These are phyloP conservation scores for Aphidoletes aphidimyza DNA, from an alignment of 2,888 invertebrate genomes.

Conservation along the genomic window DNA sequence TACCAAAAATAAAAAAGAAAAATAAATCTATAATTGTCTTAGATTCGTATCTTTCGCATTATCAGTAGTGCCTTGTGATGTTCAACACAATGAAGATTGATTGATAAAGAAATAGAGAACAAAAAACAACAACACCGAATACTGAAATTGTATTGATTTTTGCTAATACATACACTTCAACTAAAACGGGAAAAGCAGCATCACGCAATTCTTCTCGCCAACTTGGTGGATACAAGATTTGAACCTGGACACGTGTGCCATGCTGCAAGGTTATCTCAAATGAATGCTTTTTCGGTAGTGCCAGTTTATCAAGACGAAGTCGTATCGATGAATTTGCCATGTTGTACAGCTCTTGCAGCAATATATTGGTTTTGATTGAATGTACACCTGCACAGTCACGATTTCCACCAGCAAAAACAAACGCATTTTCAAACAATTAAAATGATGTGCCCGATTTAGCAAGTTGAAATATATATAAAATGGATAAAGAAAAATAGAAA, in stretches of 20 bases:
- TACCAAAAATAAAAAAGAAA: no score
- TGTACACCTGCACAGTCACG: conserved; percentile 69
- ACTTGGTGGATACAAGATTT: conserved; percentile 86
- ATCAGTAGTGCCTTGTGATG: no score
- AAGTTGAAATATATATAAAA: background rate
- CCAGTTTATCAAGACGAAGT: conserved; percentile 78
- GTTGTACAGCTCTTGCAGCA: conserved; percentile 9
- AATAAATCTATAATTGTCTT: no score
- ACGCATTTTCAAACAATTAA: conserved; percentile 13
- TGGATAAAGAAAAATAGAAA: background rate
- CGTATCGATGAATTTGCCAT: conserved; percentile 74
- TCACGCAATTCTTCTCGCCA: conserved; percentile 87
- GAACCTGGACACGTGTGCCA: conserved; percentile 88
- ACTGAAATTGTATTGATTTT: background rate
- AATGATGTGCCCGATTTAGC: background rate
- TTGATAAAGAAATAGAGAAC: no score
- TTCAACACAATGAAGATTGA: no score
- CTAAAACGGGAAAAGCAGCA: conserved; percentile 88
- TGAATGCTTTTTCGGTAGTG: conserved; percentile 83
- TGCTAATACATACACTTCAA: conserved; percentile 78
- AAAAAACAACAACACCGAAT: background rate
- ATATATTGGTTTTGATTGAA: conserved; percentile 68
- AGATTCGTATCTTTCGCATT: no score
- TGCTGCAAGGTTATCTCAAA: conserved; percentile 87
- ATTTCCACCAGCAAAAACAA: background rate